These are phyloP conservation scores for Takifugu ocellatus DNA, from an alignment of 2,797 vertebrate species.

Conservation along the genomic window DNA sequence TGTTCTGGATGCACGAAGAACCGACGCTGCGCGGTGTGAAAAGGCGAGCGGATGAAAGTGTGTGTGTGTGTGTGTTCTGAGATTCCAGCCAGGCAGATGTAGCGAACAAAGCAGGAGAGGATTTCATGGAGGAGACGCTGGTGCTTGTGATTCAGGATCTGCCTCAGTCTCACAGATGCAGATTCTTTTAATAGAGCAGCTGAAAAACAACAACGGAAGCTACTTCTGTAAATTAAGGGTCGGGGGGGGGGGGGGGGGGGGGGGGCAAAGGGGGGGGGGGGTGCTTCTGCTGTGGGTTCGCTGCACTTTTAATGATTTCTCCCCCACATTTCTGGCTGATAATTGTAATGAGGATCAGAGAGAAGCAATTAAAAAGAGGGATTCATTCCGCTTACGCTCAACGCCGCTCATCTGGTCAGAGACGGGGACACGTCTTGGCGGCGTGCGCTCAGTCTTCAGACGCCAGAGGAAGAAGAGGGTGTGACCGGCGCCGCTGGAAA, in stretches of 20 bases:
- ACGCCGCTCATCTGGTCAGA: conserved; percentile 16
- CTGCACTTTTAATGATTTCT: conserved; percentile 11
- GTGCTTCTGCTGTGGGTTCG: conserved; percentile 22
- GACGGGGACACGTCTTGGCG: conserved; percentile 2
- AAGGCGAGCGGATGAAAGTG: conserved; percentile 13
- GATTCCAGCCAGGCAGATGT: conserved; percentile 34
- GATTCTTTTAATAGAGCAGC: conserved; percentile 43
- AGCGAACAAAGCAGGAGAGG: conserved; percentile 42
- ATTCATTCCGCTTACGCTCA: conserved; percentile 53
- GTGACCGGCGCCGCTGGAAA: conserved; percentile 4
- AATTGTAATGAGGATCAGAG: conserved; percentile 58
- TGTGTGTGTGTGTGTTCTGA: conserved; percentile 11
- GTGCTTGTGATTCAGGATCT: conserved; percentile 44
- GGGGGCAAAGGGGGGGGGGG: neutral
- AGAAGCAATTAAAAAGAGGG: conserved; percentile 54
- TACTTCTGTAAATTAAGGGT: conserved; percentile 50
- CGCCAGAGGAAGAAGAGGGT: conserved; percentile 37
- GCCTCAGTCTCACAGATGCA: conserved; percentile 48
- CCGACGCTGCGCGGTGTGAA: conserved; percentile 1
- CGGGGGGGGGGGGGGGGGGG: neutral
- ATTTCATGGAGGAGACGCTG: conserved; percentile 46
- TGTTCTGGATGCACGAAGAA: conserved; percentile 32
- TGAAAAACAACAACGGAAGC: conserved; percentile 34
- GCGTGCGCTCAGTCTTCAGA: conserved; percentile 33
- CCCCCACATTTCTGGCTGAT: conserved; percentile 45